Evolutionary conservation across 2,113 vertebrate species (phyloP).

Genomic region (Datnioides undecimradiatus): DNA sequence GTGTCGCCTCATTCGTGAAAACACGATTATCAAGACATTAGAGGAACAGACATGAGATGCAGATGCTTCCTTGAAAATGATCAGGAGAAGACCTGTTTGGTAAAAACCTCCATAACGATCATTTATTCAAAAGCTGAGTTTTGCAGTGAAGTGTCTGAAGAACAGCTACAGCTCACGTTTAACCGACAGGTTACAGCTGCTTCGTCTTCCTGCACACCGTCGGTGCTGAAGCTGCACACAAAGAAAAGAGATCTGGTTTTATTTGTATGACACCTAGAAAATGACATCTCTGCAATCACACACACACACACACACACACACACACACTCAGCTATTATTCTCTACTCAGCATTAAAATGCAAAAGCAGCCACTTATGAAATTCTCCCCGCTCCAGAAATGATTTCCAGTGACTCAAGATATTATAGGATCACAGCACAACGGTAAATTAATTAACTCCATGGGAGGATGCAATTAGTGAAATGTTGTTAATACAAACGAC

Average conservation of each 20-base stretch:
- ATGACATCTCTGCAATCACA: constrained; percentile 4
- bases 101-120: neutral
- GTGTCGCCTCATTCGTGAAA: too few species aligned
- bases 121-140: neutral
- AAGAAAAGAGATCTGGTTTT: neutral
- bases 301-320: constrained; percentile 6
- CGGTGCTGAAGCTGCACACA: constrained; percentile 19
- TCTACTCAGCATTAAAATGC: constrained; percentile 45
- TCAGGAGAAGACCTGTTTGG: neutral
- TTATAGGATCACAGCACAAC: constrained; percentile 51
- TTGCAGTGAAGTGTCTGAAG: neutral
- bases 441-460: constrained; percentile 56
- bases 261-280: constrained; percentile 17
- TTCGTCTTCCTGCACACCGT: neutral
- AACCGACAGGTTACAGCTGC: neutral
- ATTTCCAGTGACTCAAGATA: constrained; percentile 42
- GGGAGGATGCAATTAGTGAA: constrained; percentile 64
- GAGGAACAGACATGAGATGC: neutral
- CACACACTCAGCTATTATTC: constrained; percentile 20
- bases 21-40: too few species aligned
- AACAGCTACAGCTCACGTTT: neutral
- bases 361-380: constrained; percentile 58
- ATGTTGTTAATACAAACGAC: constrained; percentile 45
- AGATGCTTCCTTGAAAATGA: too few species aligned
- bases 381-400: constrained; percentile 39